Base-by-base conservation (phyloP, 2,797 vertebrate genomes). In the Tarsius wallacei region DNA sequence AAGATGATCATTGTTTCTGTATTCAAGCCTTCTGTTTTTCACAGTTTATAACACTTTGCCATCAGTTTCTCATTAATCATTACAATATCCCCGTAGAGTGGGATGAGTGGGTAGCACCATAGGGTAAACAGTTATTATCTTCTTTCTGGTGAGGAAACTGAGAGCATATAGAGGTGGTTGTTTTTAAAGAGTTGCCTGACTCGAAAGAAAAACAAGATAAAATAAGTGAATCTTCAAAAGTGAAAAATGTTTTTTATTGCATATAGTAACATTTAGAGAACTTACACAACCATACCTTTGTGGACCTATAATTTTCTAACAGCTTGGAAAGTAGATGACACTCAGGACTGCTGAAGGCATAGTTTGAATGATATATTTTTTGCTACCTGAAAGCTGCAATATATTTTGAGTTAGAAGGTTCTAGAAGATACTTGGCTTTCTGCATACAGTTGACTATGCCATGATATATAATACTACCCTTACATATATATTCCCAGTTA, bases 31-130 rank as follows among this genome's bases (percentile, higher is more conserved):
- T 64, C 24, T 82, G 2, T 95, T 90, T 87, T 86, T 28, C 66
- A 59, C 16, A 84, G 57, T 19, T 93, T 90, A 42, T 11, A 86
- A 24, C 17, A 59, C 57, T 88, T 85, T 64, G 31, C n/a, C 63
- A 80, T 92, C 93, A 86, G 55, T 76, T 71, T 91, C 59, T 92
- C 64, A 96, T 93, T 93, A 94, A 96, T 93, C 81, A 47, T 91
- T 66, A 7, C 57, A 84, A 71, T 66, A 68, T n/a, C 10, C 7
- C 26, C 55, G 24, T 91, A 26, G 85, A 73, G 5, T 53, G 68
- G 57, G 57, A 80, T 51, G 82, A 93, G 31, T 74, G 42, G n/a
- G 68, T 78, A n/a, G 21, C 47, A 26, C 61, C 61, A 70, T 22
- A 94, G n/a, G 33, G 15, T 88, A 61, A 93, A 91, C 4, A 64